Base-by-base conservation (phyloP, 2,113 vertebrate genomes). In the Odocoileus hemionus region DNA sequence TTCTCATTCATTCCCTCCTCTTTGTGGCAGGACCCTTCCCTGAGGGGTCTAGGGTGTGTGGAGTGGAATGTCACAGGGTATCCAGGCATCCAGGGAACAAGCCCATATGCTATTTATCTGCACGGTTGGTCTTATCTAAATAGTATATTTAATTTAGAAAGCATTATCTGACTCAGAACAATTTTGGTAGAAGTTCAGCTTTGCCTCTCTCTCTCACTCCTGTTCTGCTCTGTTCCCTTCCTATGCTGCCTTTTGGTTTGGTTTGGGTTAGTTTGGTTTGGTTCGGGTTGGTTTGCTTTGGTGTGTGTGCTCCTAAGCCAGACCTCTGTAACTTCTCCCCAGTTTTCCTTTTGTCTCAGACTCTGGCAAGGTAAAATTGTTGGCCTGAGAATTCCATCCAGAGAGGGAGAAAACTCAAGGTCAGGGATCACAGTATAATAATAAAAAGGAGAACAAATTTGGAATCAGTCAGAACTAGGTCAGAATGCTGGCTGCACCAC, bases 81-180 rank as follows among this genome's bases (percentile, higher is more conserved):
- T 89, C 47, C 47, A 50, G 47, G 14, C 6, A 61, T 58, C 21
- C 26, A 4, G 82, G 21, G 39, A 91, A 92, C 9, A 80, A 91
- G 28, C 7, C 79, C 50, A 12, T 43, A 14, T 25, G 36, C 26
- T 82, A 7, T 54, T 76, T 88, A 25, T 70, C 88, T 89, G 39
- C 64, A 30, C 0, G 17, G 13, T 83, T 61, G 79, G 6, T 19
- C 61, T 88, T 94, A 89, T 67, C 76, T 95, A 45, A 92, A 45
- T 50, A 83, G 30, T 45, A n/a, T 87, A 55, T 76, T 96, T 92
- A 91, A 93, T 57, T 95, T 94, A 57, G 43, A 93, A 87, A 57
- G 12, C 43, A 60, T 89, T 79, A 57, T 50, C 55, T 84, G 82
- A 7, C 19, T 91, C n/a, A 67, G 80, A 79, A 78, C 90, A 67